These are phyloP conservation scores for Oikopleura albicans DNA, from an alignment of 23 tunicate species.

Conservation along the genomic window DNA sequence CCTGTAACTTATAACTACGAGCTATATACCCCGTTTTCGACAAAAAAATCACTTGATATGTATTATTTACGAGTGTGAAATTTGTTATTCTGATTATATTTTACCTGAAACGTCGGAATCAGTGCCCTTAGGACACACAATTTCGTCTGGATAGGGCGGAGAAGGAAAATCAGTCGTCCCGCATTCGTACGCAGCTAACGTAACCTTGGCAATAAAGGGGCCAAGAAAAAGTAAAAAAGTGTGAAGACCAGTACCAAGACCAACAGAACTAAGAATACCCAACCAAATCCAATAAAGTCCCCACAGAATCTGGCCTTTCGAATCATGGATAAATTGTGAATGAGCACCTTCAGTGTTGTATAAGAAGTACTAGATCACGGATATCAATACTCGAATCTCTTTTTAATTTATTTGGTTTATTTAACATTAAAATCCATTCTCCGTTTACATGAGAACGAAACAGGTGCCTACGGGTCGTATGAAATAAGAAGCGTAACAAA, in stretches of 20 bases:
- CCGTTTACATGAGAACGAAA: too few species aligned
- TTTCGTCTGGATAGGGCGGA: constrained; percentile 84
- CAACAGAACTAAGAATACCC: constrained; percentile 69
- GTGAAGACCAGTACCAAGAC: constrained; percentile 86
- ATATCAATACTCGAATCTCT: too few species aligned
- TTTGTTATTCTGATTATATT: too few species aligned
- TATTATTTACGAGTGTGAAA: too few species aligned
- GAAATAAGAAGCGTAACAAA: too few species aligned
- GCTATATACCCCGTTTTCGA: too few species aligned
- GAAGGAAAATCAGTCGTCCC: constrained; percentile 61
- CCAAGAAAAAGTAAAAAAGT: constrained; percentile 83
- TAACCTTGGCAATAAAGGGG: constrained; percentile 80
- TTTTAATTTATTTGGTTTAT: too few species aligned
- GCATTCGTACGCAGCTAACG: constrained; percentile 86
- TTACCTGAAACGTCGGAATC: too few species aligned
- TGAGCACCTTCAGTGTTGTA: background rate
- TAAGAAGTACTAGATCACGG: background rate
- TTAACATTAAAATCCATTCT: too few species aligned
- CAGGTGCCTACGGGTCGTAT: too few species aligned
- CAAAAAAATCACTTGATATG: too few species aligned
- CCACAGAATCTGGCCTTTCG: constrained; percentile 36
- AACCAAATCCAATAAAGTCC: constrained; percentile 71
- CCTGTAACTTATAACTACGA: too few species aligned
- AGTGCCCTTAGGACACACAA: constrained; percentile 37
- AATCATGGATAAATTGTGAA: background rate